Evolutionary conservation across 1,140 invertebrate species (phyloP), one percentile per base, ranked within the genome.

Genomic region (Schlechtendalia chinensis): DNA sequence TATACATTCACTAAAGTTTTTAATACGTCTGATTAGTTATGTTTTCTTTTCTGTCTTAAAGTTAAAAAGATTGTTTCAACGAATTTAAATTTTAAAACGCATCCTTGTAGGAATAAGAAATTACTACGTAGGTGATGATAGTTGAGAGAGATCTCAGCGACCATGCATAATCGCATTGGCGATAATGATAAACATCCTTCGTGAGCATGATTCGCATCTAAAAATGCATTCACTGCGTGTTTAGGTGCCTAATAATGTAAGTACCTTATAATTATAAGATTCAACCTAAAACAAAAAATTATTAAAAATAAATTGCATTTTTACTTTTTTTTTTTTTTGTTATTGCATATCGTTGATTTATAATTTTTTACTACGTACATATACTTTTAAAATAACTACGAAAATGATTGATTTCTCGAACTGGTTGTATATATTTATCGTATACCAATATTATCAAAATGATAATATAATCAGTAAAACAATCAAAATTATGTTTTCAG

Each of bases 91-190:
- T 22, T 58, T 22, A 58, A 58, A 58, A 58, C 10, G 16, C 1
- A 29, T 29, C 16, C 17, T 61, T 29, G 1, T 27, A 19, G 27
- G 2, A 61, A 16, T 17, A 22, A 14, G 16, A 29, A 29, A 39
- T 65, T 65, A 65, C 19, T 39, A 65, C 29, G 29, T 65, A 65
- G 61, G n/a, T n/a, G n/a, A 39, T 65, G 61, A 19, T 65, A n/a
- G 29, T 65, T 65, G 11, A n/a, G 27, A 39, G 10, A 39, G 10
- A 39, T 65, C 19, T 32, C 17, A 65, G 17, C 32, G 32, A 32
- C 29, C 8, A 39, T 63, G 27, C 19, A 65, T 39, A 39, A 39
- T 65, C 29, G 4, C 19, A 63, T 19, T 39, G 1, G 56, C 8
- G 10, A 24, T 58, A 22, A 8, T 58, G 11, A 22, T 58, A 58